phyloP scores from a whole-genome alignment of 2,888 invertebrate genomes.

The Notocelia uddmanniana region DNA sequence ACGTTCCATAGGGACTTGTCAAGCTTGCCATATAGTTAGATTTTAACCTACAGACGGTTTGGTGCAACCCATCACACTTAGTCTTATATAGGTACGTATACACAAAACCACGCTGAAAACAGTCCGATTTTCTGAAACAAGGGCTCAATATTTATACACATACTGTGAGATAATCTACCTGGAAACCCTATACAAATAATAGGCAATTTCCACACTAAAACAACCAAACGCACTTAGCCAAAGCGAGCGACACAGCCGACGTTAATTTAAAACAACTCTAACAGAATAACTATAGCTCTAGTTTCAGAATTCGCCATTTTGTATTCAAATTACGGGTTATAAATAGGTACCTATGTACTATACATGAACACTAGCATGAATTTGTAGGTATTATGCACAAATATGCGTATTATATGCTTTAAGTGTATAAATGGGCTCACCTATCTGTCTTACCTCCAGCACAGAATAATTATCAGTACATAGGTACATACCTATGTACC shows the following conservation, averaged over 20 bases:
- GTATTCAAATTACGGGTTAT: slow-evolving; percentile 26
- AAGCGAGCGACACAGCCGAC: slow-evolving; percentile 33
- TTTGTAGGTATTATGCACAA: background rate
- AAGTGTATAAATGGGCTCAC: no score
- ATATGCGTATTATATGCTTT: no score
- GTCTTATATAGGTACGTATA: background rate
- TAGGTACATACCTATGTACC: no score
- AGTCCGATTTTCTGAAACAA: slow-evolving; percentile 17
- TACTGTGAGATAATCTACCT: slow-evolving; percentile 33
- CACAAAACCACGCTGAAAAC: background rate
- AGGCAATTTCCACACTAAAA: slow-evolving; percentile 47
- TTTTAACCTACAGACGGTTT: no score
- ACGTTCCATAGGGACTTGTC: no score
- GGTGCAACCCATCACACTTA: no score
- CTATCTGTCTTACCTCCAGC: no score
- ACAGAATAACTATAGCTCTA: slow-evolving; percentile 36
- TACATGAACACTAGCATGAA: background rate
- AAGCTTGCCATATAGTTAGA: no score
- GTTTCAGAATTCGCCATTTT: slow-evolving; percentile 40
- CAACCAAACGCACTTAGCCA: slow-evolving; percentile 59
- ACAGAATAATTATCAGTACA: no score
- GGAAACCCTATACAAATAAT: slow-evolving; percentile 40
- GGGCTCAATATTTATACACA: slow-evolving; percentile 28
- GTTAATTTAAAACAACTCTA: slow-evolving; percentile 42
- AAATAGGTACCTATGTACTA: no score